Base-by-base conservation (phyloP, 1,140 invertebrate species). In the Ladona fulva region DNA sequence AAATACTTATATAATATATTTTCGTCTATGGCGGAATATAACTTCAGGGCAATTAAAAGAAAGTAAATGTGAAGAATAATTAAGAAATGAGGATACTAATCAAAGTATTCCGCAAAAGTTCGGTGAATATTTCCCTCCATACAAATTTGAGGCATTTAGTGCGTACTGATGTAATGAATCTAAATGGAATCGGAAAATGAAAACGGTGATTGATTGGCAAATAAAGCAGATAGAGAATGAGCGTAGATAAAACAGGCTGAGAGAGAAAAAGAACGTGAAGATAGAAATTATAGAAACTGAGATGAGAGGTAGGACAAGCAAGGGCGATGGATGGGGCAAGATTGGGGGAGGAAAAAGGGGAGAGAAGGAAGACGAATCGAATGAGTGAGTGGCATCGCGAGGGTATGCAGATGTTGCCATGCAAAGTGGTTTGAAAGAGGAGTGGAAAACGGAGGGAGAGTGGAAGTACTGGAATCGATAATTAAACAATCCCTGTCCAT, bases 401-500 rank as follows among this genome's bases (percentile, higher is more conserved):
- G 52, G 52, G 52, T 19, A 66, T 66, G 52, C 52, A 66, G 52
- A 66, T 66, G 52, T 66, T 66, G 52, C 52, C 52, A 66, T 66
- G 52, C 52, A 66, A 66, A 66, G 52, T 66, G 52, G 52, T 66
- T 66, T 66, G 52, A 22, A 66, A 66, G 52, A 66, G 52, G 52
- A 52, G 44, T 52, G 44, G 19, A 19, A 10, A 19, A 52, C 10
- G 19, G 44, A 52, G 44, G 19, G 44, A 52, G 44, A 52, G 44
- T 52, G 44, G 44, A 52, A 52, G 44, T 52, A 52, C 44, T 52
- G 44, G 52, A 66, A 66, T 66, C 52, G 52, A 66, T 66, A 66
- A 66, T 66, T 66, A 66, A 66, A 66, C 52, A 66, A 66, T 66
- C 52, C 52, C 52, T 66, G 52, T 66, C 52, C 52, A 66, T 66